Percentiles rank a stretch among this genome's conserved stretches.
Conservation (phyloP, 2,113 vertebrate species). For the Uropsilus gracilis region DNA sequence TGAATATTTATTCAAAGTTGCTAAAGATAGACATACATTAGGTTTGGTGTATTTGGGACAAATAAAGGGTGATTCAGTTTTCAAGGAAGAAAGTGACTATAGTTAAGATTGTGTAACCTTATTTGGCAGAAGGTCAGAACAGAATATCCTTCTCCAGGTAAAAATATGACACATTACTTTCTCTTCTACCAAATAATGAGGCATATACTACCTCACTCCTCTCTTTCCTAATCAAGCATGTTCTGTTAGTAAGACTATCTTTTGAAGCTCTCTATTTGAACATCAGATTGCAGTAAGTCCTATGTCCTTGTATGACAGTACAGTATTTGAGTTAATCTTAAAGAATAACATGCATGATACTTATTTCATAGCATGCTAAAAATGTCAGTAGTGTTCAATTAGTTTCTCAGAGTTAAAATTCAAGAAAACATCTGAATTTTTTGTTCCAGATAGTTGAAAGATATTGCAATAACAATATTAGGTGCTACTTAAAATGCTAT, state of each 20-base stretch:
- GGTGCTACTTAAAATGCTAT: not conserved
- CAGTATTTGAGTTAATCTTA: not conserved
- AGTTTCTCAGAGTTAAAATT: slow-evolving; percentile 5
- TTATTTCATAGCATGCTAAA: not conserved
- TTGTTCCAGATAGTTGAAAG: not conserved
- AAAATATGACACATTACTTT: not conserved
- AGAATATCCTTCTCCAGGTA: not conserved
- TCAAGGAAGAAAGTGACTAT: not conserved
- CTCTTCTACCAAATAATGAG: not conserved
- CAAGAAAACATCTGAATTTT: slow-evolving; percentile 15
- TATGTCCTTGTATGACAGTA: not conserved
- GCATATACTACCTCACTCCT: not conserved
- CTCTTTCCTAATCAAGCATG: not conserved
- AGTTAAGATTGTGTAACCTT: not conserved
- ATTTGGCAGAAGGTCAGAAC: not conserved
- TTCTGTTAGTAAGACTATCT: not conserved
- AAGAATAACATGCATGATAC: not conserved
- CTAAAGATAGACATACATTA: not conserved
- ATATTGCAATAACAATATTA: not conserved
- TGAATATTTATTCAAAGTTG: not conserved
- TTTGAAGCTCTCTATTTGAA: slow-evolving; percentile 25
- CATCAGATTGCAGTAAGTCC: not conserved
- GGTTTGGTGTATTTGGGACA: not conserved
- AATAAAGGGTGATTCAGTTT: not conserved
- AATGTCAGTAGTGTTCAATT: not conserved